Evolutionary conservation across 2,113 vertebrate genomes (phyloP), one percentile per base, ranked within the genome.

Genomic region (Salvelinus fontinalis): DNA sequence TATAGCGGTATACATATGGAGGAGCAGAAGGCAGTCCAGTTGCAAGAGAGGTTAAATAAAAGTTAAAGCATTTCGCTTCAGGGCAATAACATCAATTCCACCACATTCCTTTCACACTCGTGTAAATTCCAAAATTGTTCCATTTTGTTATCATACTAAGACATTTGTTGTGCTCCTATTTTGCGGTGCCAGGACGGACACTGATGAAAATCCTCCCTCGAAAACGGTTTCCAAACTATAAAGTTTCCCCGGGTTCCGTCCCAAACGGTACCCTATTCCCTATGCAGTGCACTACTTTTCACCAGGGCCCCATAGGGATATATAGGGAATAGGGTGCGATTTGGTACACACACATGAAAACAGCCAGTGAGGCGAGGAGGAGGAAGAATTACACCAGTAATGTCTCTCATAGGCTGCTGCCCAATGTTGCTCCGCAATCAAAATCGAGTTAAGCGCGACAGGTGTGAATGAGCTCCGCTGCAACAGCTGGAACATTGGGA

Each of bases 401-500:
- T 80, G 81, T 78, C 67, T 60, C 62, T 59, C 59, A 70, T 65
- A 48, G 29, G 24, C 73, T 27, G 18, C 31, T 26, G 39, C 67
- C 77, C 71, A 75, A 66, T 74, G 80, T 81, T 77, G 70, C 62
- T 27, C 57, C 22, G 73, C 78, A 81, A 82, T 82, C 80, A 79
- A 83, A 82, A 87, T 83, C 80, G 79, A 75, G 84, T 85, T 89
- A 85, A 87, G 85, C 72, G 67, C 87, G 86, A 88, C 85, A 76
- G 67, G 65, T 75, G 78, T 84, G 79, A 84, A 67, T 85, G 78
- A 73, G 80, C 80, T 76, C 67, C 62, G 76, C 65, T 70, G 77
- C 82, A 84, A 79, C 78, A 74, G 65, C 76, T 64, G 73, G 73
- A 81, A 87, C 89, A 85, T 84, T 71, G 67, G 73, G 26, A 31